Evolutionary conservation across 2,888 invertebrate species (phyloP), one percentile per base, ranked within the genome.

Genomic region (Mechanitis mazaeus): DNA sequence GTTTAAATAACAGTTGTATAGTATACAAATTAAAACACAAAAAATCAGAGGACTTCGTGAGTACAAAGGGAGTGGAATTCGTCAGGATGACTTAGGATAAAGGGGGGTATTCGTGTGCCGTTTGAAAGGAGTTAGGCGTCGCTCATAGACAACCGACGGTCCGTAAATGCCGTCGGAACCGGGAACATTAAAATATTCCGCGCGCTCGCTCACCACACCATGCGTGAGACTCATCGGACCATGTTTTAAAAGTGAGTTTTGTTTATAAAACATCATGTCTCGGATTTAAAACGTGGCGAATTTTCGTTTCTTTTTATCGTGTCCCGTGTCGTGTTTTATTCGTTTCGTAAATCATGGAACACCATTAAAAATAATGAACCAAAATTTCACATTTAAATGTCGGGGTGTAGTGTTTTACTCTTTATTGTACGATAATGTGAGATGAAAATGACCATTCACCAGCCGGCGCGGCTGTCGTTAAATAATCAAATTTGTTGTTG

Each of bases 111-210:
- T 75, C 77, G 74, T 70, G 74, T 72, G 74, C 72, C 72, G 72
- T 80, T 80, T 79, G 77, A 81, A 83, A 79, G 75, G 79, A 80
- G 80, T 76, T 77, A 77, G 79, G 77, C 74, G 78, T 72, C 70
- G 74, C 65, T 70, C 71, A 81, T 77, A 77, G 77, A 73, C 68
- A 69, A 64, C 69, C 71, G 75, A 65, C 78, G 75, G 77, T 70
- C 76, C 83, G 79, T 82, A 75, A 79, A 77, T 71, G 68, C 64
- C 64, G 67, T 62, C 61, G 59, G 72, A 61, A 66, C 69, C 64
- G 62, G 67, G 75, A 75, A 83, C 83, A 86, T 88, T 87, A 86
- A 86, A 87, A 84, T 75, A 78, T 85, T 84, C 82, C 85, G 74
- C 83, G 77, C 82, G 80, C 81, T 80, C 80, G 80, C 73, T 58